Evolutionary conservation across 2,113 vertebrate genomes (phyloP).

Genomic region (Elanus axillaris): DNA sequence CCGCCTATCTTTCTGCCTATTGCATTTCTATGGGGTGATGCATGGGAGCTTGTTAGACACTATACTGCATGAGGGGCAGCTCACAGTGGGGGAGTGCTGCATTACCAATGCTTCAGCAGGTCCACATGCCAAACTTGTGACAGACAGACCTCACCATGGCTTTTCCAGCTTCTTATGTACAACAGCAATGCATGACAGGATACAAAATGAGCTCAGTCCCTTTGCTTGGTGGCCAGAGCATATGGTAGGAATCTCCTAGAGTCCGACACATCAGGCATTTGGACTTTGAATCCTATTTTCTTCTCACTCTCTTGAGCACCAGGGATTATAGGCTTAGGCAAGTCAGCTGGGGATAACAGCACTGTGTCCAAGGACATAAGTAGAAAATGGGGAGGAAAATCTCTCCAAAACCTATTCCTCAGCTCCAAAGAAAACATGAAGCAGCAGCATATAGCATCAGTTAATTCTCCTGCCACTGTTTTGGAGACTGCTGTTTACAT

Average conservation of each 20-base stretch:
- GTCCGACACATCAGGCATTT: constrained; percentile 38
- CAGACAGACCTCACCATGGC: background rate
- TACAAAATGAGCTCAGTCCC: constrained; percentile 28
- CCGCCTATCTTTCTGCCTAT: background rate
- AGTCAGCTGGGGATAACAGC: constrained; percentile 64
- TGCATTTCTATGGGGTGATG: background rate
- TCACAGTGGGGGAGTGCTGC: background rate
- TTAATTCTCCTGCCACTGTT: constrained; percentile 65
- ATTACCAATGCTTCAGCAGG: background rate
- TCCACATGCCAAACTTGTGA: background rate
- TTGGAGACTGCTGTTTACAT: constrained; percentile 66
- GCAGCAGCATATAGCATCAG: constrained; percentile 62
- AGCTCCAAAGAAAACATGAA: constrained; percentile 61
- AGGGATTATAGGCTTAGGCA: constrained; percentile 62
- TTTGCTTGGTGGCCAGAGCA: constrained; percentile 60
- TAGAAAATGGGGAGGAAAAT: constrained; percentile 52
- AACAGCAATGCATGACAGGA: constrained; percentile 7
- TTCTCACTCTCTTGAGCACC: constrained; percentile 62
- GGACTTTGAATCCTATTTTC: constrained; percentile 53
- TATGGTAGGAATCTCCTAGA: constrained; percentile 61
- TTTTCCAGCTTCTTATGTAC: background rate
- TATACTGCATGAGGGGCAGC: background rate
- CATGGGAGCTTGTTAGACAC: background rate
- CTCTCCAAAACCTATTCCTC: constrained; percentile 63
- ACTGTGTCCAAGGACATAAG: constrained; percentile 43